Evolutionary conservation across 2,888 invertebrate species (phyloP), one percentile per base, ranked within the genome.

Genomic region (Linhomoeus sp.): DNA sequence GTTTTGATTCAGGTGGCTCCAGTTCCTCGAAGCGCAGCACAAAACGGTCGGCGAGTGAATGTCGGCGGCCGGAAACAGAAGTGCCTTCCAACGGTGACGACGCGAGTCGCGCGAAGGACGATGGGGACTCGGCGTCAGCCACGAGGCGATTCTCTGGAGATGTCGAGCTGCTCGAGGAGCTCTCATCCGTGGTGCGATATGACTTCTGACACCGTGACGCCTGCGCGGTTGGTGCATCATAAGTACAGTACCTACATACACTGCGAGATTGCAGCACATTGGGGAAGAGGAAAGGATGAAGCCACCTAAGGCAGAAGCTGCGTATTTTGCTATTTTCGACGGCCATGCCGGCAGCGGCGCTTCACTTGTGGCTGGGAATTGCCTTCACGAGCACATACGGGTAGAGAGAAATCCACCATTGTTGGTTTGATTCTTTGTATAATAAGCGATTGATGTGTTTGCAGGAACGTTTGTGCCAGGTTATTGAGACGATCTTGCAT

Each of bases 271-370:
- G 33, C 33, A 33, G 33, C 33, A 33, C 33, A 33, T 9, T 33
- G n/a, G n/a, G n/a, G n/a, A n/a, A n/a, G n/a, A n/a, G n/a, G n/a
- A n/a, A n/a, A n/a, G n/a, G n/a, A n/a, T n/a, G n/a, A n/a, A 15
- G 7, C 36, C 51, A 15, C 55, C 55, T 3, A 50, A 53, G 24
- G 51, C 53, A 12, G 56, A 60, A 33, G 56, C 55, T n/a, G 56
- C 56, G 1, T 80, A 81, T 66, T 83, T 80, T 69, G 81, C 77
- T 20, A 72, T 83, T 55, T 84, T 83, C 67, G 84, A 84, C 69
- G 84, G 84, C 0, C 84, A 84, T 68, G 83, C 81, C 24, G 82
- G 83, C 1, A 75, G 77, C 56, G 79, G 79, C 41, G 81, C 81
- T 38, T 79, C 83, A 2, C 67, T 83, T 23, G 77, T 80, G 51